Evolutionary conservation across 2,888 invertebrate genomes (phyloP), one percentile per base, ranked within the genome.

Genomic region (Tenthredo notha): DNA sequence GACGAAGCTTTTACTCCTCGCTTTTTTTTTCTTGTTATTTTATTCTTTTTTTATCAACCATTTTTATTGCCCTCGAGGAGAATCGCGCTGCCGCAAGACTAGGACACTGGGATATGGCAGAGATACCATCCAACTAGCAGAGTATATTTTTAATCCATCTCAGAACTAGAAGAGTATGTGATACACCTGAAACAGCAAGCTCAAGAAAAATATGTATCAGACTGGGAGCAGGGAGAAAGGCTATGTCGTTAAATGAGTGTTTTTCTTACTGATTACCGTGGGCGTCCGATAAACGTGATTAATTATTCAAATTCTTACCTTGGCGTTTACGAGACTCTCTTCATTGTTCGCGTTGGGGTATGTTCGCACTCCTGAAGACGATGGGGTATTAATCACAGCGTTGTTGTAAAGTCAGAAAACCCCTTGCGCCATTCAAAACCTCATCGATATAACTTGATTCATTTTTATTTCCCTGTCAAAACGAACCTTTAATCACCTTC

Each of bases 61-160:
- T 80, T 80, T 80, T 80, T 80, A 80, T 80, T 61, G 25, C 40
- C 61, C 61, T 18, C 6, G 40, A 61, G 61, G 21, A 80, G 80
- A 43, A 80, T 40, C 37, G 58, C 80, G 21, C 37, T 15, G 7
- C 21, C 15, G 21, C 7, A 25, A 77, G 12, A 54, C 29, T 18
- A 54, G 15, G 77, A 77, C 75, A 47, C 25, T 47, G 5, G 25
- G 75, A 47, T 12, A 47, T 15, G 37, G 67, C 29, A 25, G 29
- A 67, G 70, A 37, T 37, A 9, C 43, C 25, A 37, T n/a, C 18
- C 21, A 29, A 47, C 43, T 21, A 77, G 77, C 50, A 18, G 5
- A 80, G 80, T 80, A 43, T 80, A 80, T 80, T 80, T 80, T 80
- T 80, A 80, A 80, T 80, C 80, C 25, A 80, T 80, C 80, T 80